Evolutionary conservation across 1,140 invertebrate species (phyloP).

Genomic region (Euwallacea similis): DNA sequence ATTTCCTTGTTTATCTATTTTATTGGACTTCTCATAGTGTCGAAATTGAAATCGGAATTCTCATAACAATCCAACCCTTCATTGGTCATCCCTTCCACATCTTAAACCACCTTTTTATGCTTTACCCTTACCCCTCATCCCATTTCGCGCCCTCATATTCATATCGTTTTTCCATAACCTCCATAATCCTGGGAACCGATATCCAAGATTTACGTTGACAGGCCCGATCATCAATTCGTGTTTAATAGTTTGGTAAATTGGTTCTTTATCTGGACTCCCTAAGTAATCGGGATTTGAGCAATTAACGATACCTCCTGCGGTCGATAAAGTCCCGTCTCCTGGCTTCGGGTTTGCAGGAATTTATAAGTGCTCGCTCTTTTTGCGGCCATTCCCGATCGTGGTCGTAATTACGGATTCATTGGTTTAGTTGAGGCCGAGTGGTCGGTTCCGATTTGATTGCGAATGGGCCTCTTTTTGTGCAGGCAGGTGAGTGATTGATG

Average conservation of each 20-base stretch:
- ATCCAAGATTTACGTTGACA: neutral
- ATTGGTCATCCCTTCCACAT: too few species aligned
- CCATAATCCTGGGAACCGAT: too few species aligned
- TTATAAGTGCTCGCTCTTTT: slow-evolving; percentile 21
- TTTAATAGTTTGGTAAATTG: slow-evolving; percentile 31
- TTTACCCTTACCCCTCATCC: too few species aligned
- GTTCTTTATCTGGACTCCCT: slow-evolving; percentile 18
- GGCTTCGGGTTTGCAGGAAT: slow-evolving; percentile 12
- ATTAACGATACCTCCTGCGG: slow-evolving; percentile 23
- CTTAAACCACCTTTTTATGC: too few species aligned
- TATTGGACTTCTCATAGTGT: too few species aligned
- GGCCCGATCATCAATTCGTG: slow-evolving; percentile 19
- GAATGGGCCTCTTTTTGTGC: neutral
- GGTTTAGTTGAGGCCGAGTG: neutral
- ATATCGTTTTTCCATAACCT: too few species aligned
- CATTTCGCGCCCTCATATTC: too few species aligned
- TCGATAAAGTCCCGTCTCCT: slow-evolving; percentile 15
- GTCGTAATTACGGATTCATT: slow-evolving; percentile 3
- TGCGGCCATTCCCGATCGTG: neutral
- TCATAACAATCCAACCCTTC: too few species aligned
- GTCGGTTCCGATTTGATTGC: neutral
- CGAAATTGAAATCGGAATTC: too few species aligned
- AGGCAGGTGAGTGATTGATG: neutral
- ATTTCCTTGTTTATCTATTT: too few species aligned
- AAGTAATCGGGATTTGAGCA: slow-evolving; percentile 20